These are phyloP conservation scores for Bovichtus variegatus DNA, from an alignment of 2,797 vertebrate species.

Conservation along the genomic window DNA sequence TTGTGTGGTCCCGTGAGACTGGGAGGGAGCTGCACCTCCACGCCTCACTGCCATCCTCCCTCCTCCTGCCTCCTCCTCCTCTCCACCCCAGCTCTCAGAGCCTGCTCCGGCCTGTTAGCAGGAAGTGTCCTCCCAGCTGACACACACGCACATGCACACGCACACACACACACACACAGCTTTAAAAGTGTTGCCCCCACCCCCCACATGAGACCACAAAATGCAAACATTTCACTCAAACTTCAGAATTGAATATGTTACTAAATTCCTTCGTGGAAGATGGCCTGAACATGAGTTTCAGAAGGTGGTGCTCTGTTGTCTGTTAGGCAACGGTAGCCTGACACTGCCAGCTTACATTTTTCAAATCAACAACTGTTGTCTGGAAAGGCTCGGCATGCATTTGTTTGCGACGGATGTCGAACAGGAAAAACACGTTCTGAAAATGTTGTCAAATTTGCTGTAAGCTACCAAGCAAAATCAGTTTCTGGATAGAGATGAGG, in stretches of 20 bases:
- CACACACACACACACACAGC: conserved; percentile 14
- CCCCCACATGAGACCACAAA: conserved; percentile 26
- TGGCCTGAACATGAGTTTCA: conserved; percentile 27
- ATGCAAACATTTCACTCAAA: conserved; percentile 52
- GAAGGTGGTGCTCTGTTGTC: conserved; percentile 62
- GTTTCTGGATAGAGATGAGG: not conserved
- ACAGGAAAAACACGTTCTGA: conserved; percentile 12
- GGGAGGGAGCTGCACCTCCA: conserved; percentile 86
- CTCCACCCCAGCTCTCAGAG: conserved; percentile 46
- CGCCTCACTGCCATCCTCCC: conserved; percentile 82
- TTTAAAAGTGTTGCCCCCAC: conserved; percentile 34
- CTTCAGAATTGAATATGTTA: conserved; percentile 23
- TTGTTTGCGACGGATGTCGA: conserved; percentile 6
- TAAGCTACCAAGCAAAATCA: not conserved
- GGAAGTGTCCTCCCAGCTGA: conserved; percentile 77
- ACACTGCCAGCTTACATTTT: conserved; percentile 1
- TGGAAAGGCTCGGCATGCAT: not conserved
- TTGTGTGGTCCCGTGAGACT: conserved; percentile 89
- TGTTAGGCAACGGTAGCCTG: not conserved
- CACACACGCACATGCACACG: conserved; percentile 33
- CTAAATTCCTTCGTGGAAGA: conserved; percentile 21
- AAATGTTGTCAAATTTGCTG: not conserved
- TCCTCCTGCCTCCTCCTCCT: conserved; percentile 38
- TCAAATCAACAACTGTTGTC: not conserved
- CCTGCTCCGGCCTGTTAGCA: conserved; percentile 80